A percentile compares a stretch with the other conserved stretches of the same genome.
phyloP scores from a whole-genome alignment of 2,113 vertebrate species.

The Pelodiscus sinensis region DNA sequence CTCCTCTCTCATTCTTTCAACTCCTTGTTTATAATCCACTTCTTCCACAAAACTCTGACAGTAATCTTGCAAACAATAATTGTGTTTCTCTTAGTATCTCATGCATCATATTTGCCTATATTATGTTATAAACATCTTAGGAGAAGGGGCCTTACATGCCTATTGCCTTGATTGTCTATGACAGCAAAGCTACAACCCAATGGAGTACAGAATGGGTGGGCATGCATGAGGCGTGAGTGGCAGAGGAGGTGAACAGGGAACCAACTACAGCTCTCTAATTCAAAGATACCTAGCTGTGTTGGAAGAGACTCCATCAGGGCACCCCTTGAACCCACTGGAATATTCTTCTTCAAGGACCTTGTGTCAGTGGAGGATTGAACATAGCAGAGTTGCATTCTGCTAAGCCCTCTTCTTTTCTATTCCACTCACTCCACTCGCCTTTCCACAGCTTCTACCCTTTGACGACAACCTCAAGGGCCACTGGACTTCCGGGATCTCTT shows the following conservation, averaged over 20 bases:
- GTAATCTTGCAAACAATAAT: not conserved
- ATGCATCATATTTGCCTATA: not conserved
- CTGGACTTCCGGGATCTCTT: not conserved
- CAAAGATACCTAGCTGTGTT: not conserved
- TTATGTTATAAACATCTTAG: not conserved
- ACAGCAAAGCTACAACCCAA: not conserved
- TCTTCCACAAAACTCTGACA: not conserved
- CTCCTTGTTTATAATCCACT: not conserved
- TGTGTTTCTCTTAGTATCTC: not conserved
- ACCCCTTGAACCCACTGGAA: accelerated
- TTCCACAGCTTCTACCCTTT: not conserved
- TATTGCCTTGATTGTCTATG: not conserved
- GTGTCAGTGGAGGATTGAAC: not conserved
- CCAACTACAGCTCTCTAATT: not conserved
- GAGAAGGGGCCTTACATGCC: not conserved
- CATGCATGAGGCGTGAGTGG: not conserved
- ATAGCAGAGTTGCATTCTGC: not conserved
- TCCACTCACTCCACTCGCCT: not conserved
- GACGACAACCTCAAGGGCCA: not conserved
- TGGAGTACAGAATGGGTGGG: not conserved
- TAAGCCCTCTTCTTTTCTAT: not conserved
- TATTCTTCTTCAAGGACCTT: not conserved
- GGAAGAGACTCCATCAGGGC: not conserved
- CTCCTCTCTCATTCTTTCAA: not conserved
- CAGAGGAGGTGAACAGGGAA: not conserved